Percentiles rank a stretch among this genome's conserved stretches.
phyloP scores from a whole-genome alignment of 1,140 invertebrate genomes.

The Dinoponera quadriceps region DNA sequence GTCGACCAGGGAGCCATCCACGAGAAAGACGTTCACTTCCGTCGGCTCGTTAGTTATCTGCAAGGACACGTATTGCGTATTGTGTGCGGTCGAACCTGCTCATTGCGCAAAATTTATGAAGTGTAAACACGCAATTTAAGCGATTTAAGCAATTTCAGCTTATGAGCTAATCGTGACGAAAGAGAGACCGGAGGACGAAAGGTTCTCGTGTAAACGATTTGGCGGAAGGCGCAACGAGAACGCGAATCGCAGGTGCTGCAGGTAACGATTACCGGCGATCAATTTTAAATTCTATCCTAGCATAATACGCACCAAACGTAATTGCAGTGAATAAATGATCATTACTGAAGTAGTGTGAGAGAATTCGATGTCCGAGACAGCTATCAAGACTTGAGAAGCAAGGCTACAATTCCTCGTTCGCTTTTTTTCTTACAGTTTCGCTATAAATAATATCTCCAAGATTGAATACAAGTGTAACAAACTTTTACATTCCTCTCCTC shows the following conservation, averaged over 20 bases:
- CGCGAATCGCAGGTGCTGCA: too few relatives aligned
- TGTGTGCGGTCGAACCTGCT: too few relatives aligned
- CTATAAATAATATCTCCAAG: conserved; percentile 27
- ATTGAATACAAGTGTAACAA: neutral
- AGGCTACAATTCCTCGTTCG: neutral
- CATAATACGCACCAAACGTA: neutral
- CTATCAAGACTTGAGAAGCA: neutral
- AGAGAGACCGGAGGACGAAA: too few relatives aligned
- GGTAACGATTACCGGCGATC: too few relatives aligned
- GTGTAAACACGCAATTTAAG: too few relatives aligned
- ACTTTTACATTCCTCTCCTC: conserved; percentile 19
- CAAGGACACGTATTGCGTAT: conserved; percentile 63
- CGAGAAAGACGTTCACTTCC: conserved; percentile 81
- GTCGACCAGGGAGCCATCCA: conserved; percentile 91
- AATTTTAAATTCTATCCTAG: too few relatives aligned
- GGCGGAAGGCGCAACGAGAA: too few relatives aligned
- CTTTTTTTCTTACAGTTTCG: neutral
- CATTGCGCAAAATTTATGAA: too few relatives aligned
- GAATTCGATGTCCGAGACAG: neutral
- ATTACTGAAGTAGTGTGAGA: neutral
- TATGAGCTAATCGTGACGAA: too few relatives aligned
- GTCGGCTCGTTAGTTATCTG: conserved; percentile 80
- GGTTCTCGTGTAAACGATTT: too few relatives aligned
- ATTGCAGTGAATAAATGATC: conserved; percentile 2
- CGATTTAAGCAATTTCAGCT: too few relatives aligned